These are phyloP conservation scores for Ichneumoninae sp. DNA, from an alignment of 2,888 invertebrate species.

Conservation along the genomic window DNA sequence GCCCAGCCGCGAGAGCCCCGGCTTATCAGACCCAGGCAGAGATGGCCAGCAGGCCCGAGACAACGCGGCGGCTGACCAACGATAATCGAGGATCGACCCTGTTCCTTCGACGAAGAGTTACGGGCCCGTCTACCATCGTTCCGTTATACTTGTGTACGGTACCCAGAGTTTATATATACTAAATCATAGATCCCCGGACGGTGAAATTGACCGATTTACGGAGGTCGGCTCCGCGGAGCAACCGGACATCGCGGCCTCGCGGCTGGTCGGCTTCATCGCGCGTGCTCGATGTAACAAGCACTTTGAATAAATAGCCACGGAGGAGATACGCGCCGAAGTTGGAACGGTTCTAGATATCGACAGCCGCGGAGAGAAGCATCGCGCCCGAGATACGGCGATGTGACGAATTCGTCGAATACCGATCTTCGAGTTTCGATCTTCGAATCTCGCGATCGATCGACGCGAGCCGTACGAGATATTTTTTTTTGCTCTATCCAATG, in stretches of 20 bases:
- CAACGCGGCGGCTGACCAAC: slow-evolving; percentile 51
- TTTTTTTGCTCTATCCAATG: neutral
- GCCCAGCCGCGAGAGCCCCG: slow-evolving; percentile 34
- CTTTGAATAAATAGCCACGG: neutral
- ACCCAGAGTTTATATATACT: slow-evolving; percentile 9
- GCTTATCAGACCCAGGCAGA: slow-evolving; percentile 56
- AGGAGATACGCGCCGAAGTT: neutral
- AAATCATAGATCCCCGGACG: slow-evolving; percentile 1
- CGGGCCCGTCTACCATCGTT: slow-evolving; percentile 71
- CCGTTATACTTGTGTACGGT: slow-evolving; percentile 74
- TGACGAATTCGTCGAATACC: slow-evolving; percentile 51
- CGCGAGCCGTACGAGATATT: neutral
- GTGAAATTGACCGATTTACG: slow-evolving; percentile 21
- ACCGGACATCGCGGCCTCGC: neutral
- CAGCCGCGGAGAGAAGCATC: slow-evolving; percentile 18
- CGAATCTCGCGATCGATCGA: slow-evolving; percentile 40
- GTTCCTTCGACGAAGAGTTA: slow-evolving; percentile 73
- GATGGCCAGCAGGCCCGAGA: slow-evolving; percentile 41
- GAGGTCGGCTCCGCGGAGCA: neutral
- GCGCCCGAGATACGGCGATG: slow-evolving; percentile 45
- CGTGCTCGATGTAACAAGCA: neutral
- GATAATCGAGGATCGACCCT: slow-evolving; percentile 68
- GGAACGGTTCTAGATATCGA: slow-evolving; percentile 4
- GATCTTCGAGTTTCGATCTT: slow-evolving; percentile 26
- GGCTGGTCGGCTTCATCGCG: neutral